Evolutionary conservation across 2,797 vertebrate species (phyloP).

Genomic region (Scolopax bukidnonensis): DNA sequence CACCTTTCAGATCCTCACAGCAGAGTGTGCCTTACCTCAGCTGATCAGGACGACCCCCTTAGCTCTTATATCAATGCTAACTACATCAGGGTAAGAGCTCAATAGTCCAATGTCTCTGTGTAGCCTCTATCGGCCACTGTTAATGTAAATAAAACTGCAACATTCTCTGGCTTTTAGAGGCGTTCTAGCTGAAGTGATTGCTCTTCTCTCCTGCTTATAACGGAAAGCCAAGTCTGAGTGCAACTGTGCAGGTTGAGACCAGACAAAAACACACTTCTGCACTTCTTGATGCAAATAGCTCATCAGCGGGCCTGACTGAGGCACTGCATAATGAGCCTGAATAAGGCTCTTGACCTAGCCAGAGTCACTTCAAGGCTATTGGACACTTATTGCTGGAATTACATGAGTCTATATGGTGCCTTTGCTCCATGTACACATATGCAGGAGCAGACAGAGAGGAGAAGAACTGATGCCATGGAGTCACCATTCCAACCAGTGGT

Average conservation of each 20-base stretch:
- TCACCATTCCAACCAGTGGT: neutral
- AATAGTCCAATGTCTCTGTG: neutral
- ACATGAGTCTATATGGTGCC: accelerated
- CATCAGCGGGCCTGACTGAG: neutral
- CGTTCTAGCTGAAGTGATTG: neutral
- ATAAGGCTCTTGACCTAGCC: neutral
- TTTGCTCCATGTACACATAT: neutral
- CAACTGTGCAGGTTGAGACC: neutral
- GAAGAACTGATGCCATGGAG: neutral
- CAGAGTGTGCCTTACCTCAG: constrained; percentile 93
- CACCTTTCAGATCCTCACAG: constrained; percentile 92
- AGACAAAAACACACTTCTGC: neutral
- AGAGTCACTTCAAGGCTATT: neutral
- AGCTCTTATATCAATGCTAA: constrained; percentile 97
- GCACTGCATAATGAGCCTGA: neutral
- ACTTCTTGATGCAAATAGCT: neutral
- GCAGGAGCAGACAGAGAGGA: neutral
- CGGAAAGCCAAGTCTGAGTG: neutral
- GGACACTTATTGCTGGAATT: neutral
- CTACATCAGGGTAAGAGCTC: constrained; percentile 91
- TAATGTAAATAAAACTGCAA: neutral
- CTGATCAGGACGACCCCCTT: constrained; percentile 92
- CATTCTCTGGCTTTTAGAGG: neutral
- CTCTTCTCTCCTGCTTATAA: constrained; percentile 12
- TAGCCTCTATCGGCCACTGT: neutral